Evolutionary conservation across 2,888 invertebrate genomes (phyloP), one percentile per base, ranked within the genome.

Genomic region (Balanococcus diminutus): DNA sequence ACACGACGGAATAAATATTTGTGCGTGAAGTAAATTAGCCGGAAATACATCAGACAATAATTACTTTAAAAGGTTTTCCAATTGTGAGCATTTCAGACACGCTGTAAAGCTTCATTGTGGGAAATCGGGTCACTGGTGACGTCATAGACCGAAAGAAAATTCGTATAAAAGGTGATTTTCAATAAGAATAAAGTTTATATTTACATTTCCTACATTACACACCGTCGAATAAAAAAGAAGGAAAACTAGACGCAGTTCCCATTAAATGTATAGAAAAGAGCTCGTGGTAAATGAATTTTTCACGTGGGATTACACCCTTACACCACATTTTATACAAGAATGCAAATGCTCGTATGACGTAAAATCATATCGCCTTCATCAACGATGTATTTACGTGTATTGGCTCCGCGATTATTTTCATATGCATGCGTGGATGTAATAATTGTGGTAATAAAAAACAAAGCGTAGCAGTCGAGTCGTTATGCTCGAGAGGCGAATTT

Each of bases 81-180:
- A 75, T 75, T 75, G 56, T 51, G 28, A 56, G 31, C 25, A 82
- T 82, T 42, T 82, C 14, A 82, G 9, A 82, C 31, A 28, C 19
- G 51, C 42, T 19, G 81, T 42, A 82, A 28, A 32, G 16, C 1
- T 82, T 56, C 16, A 4, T 19, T 19, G 3, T 6, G n/a, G 9
- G 39, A 83, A 83, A 61, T 83, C 61, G 83, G 83, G 83, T 83
- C 83, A 83, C 61, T 25, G 56, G 51, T 83, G 83, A 83, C 83
- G 83, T 83, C 83, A 83, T 83, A 56, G 36, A 83, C 36, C 32
- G 32, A 67, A 83, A 32, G n/a, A 32, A 75, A 32, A 25, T 32
- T n/a, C 75, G n/a, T 28, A 67, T 67, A 39, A 51, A 42, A 82
- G 82, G 51, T 82, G 51, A 82, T 82, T 82, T 31, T 82, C 31